These are phyloP conservation scores for Denticeps clupeoides DNA, from an alignment of 2,797 vertebrate genomes.

Conservation along the genomic window DNA sequence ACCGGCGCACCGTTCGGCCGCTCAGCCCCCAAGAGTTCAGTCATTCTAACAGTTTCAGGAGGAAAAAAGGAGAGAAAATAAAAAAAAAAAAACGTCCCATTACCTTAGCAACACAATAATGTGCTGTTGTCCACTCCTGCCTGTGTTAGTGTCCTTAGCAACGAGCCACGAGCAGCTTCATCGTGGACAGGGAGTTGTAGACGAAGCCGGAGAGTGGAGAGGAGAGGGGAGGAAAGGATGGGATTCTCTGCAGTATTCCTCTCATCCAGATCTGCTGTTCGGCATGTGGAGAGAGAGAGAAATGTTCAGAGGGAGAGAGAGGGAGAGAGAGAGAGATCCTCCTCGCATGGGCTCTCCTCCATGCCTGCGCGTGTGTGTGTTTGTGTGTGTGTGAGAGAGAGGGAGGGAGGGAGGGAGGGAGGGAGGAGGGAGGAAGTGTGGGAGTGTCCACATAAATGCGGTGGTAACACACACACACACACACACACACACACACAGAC, in stretches of 20 bases:
- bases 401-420: conserved; percentile 9
- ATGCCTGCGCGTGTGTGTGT: conserved; percentile 38
- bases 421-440: conserved; percentile 17
- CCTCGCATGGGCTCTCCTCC: conserved; percentile 48
- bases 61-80: no score
- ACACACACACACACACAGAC: no score
- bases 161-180: conserved; percentile 57
- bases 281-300: conserved; percentile 6
- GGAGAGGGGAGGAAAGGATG: conserved; percentile 32
- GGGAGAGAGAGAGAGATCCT: conserved; percentile 41
- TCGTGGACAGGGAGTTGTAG: conserved; percentile 48
- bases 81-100: no score
- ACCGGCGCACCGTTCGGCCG: no score
- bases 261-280: conserved; percentile 37
- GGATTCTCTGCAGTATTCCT: conserved; percentile 35
- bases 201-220: conserved; percentile 8
- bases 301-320: no score
- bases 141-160: conserved; percentile 59
- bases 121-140: conserved; percentile 48
- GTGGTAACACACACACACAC: background rate
- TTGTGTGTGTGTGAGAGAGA: conserved; percentile 18
- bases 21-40: no score
- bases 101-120: conserved; percentile 72
- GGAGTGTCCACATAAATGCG: conserved; percentile 25
- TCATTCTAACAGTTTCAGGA: no score